Base-by-base conservation (phyloP, 92 coral and sea anemone species). In the Porites divaricata region DNA sequence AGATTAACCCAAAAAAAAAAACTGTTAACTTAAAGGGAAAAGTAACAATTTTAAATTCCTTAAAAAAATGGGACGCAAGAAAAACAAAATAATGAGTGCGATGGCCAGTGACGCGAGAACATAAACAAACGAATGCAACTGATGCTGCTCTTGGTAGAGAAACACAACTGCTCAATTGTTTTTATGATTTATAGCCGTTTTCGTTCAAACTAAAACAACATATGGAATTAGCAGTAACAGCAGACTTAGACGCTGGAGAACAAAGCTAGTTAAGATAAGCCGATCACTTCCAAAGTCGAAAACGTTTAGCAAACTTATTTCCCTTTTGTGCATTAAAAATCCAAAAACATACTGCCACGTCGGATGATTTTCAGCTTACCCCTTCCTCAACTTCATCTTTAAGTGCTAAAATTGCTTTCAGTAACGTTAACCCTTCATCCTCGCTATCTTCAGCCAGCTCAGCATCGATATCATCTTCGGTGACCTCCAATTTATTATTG, bases 391-490 rank as follows among this genome's bases (percentile, higher is more conserved):
- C 67, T 62, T 80, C 67, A 14, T 62, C 85, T 71, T 54, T 57
- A 67, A 80, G 57, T 26, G 20, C 57, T 68, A 80, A 80, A 69
- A 80, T 70, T 69, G 56, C 85, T 50, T 69, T 70, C 50, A 80
- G 74, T 80, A 80, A 80, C 67, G 53, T 68, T 9, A 69, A 72
- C 22, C 69, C 85, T 0, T 80, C 85, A 16, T 35, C 68, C 14
- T 80, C 76, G 51, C 85, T 54, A 1, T 70, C 69, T 45, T 35
- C 57, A 62, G 41, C 28, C n/a, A 22, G 13, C 6, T 58, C 69
- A 21, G 19, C 52, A 26, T 19, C 62, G 24, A 24, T 26, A 68
- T 80, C 75, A 17, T 16, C 76, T 28, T 19, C 26, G 6, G 50
- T 15, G 25, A 6, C 41, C 41, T 80, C 76, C 58, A 13, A 13